Percentiles rank a stretch among this genome's conserved stretches.
These are phyloP conservation scores for Dermochelys coriacea DNA, from an alignment of 2,797 vertebrate genomes.

Conservation along the genomic window DNA sequence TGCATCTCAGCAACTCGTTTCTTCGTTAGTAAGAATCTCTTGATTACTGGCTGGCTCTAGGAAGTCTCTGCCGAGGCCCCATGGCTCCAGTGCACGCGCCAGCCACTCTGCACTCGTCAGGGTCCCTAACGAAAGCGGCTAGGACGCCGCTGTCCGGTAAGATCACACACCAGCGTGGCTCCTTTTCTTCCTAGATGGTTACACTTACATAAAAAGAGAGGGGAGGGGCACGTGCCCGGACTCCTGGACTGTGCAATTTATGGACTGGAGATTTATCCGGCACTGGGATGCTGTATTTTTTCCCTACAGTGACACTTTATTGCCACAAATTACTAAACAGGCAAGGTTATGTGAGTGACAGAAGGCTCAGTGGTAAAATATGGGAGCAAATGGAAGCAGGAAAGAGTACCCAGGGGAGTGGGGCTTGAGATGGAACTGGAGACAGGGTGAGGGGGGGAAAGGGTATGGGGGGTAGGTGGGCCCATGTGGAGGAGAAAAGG, in stretches of 20 bases:
- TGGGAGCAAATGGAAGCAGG: conserved; percentile 22
- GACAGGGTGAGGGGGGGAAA: not conserved
- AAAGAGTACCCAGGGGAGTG: conserved; percentile 46
- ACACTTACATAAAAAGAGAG: conserved; percentile 12
- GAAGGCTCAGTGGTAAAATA: conserved; percentile 57
- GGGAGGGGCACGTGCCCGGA: conserved; percentile 15
- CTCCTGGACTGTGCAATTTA: conserved; percentile 50
- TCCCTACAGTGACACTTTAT: conserved; percentile 69
- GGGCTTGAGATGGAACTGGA: conserved; percentile 44
- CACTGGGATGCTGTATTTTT: conserved; percentile 51
- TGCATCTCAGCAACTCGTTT: not conserved
- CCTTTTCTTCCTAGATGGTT: conserved; percentile 58
- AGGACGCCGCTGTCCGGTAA: not conserved
- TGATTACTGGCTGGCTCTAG: not conserved
- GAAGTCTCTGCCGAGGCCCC: not conserved
- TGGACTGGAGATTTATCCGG: conserved; percentile 69
- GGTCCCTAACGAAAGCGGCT: not conserved
- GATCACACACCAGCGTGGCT: conserved; percentile 7
- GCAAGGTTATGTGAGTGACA: conserved; percentile 62
- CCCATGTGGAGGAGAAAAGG: not conserved
- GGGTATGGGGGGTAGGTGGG: not conserved
- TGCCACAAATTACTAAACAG: conserved; percentile 72
- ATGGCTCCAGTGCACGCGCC: not conserved
- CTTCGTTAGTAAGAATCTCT: not conserved
- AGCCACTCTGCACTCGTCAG: not conserved